Evolutionary conservation across 1,140 invertebrate species (phyloP).

Genomic region (Sarcophaga bullata): DNA sequence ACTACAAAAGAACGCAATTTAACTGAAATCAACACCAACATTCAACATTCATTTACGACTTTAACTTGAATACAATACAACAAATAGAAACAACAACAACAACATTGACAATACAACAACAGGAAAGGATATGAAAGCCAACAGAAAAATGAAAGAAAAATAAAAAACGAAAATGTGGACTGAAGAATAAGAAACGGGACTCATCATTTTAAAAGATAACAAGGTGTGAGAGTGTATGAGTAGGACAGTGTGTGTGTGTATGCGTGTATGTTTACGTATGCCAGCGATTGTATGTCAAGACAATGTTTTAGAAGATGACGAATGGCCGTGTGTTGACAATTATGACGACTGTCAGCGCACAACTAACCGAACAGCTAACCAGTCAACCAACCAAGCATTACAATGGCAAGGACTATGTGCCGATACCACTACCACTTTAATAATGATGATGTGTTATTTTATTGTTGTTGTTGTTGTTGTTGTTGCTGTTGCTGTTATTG

Average conservation of each 20-base stretch:
- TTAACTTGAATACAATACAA: slow-evolving; percentile 20
- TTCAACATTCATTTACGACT: slow-evolving; percentile 10
- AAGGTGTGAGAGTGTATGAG: background rate
- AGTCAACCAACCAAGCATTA: background rate
- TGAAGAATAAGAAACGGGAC: background rate
- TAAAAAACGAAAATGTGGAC: background rate
- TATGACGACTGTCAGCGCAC: slow-evolving; percentile 29
- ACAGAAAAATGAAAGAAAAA: background rate
- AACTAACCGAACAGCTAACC: background rate
- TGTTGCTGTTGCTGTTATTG: background rate
- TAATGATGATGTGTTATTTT: background rate
- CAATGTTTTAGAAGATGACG: slow-evolving; percentile 32
- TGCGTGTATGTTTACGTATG: background rate
- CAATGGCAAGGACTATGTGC: background rate
- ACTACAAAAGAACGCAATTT: background rate
- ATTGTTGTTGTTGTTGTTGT: background rate
- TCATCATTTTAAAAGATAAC: background rate
- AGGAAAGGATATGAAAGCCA: background rate
- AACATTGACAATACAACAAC: too few relatives aligned
- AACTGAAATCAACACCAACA: slow-evolving; percentile 2
- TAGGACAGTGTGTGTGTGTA: background rate
- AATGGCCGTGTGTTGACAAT: slow-evolving; percentile 38
- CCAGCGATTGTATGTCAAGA: background rate
- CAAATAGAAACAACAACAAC: background rate
- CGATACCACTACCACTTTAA: background rate